Base-by-base conservation (phyloP, 1,140 invertebrate species). In the Nautilus pompilius region DNA sequence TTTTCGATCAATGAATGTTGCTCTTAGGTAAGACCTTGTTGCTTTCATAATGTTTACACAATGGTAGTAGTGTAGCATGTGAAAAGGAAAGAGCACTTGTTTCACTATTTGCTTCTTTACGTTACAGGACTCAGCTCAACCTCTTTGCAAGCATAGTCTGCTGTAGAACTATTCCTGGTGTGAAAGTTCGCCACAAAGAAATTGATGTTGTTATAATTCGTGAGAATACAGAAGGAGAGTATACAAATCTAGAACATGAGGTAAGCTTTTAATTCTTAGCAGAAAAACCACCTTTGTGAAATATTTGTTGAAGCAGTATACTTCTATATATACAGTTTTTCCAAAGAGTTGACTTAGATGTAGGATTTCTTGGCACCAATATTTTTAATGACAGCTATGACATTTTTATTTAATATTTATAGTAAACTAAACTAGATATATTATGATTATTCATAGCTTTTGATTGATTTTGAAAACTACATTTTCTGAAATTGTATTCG, bases 161-260 rank as follows among this genome's bases (percentile, higher is more conserved):
- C 77, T 93, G 98, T 0, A 94, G 95, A 81, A 94, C 90, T 26
- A 84, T 99, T 63, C 91, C 93, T 2, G 96, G 95, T 24, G 86
- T 99, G 2, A 91, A 90, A 77, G 90, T 90, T 0, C 87, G 94
- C 29, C 96, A 99, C 80, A 85, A 88, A 55, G 90, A 95, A 74
- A 89, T 99, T 45, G 96, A 99, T 83, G 91, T 94, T 79, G 90
- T 99, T 62, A 92, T 99, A 67, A 98, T 99, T 72, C 85, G 98
- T 76, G 97, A 99, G 83, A 95, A 98, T 84, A 99, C 95, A 0
- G 98, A 99, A 83, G 97, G 97, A 45, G 97, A 99, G 85, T 99
- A 99, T 80, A 96, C 94, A n/a, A 95, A 95, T 5, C 79, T 99
- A 53, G 97, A 99, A 80, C 96, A 99, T 79, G 95, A 98, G 76